Evolutionary conservation across 2,888 invertebrate species (phyloP).

Genomic region (Leptopilina drosophilae): DNA sequence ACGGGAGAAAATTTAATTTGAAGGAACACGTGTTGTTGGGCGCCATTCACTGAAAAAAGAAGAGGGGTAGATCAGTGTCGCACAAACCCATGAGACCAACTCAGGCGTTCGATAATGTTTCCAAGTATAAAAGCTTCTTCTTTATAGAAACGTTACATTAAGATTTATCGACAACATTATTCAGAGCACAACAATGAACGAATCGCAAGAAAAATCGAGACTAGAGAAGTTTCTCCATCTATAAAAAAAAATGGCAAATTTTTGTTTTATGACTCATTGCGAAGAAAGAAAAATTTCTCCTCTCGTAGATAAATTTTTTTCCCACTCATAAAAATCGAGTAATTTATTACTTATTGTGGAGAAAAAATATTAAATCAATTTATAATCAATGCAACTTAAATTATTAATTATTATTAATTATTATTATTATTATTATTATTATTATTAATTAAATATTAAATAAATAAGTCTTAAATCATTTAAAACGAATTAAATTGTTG

Average conservation of each 20-base stretch:
- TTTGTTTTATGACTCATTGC: background rate
- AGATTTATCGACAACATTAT: slow-evolving; percentile 29
- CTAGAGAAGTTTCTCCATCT: too few species aligned
- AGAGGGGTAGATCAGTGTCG: slow-evolving; percentile 34
- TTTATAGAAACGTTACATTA: slow-evolving; percentile 22
- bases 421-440: too few species aligned
- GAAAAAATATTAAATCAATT: too few species aligned
- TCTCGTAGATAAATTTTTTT: too few species aligned
- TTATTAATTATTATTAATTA: too few species aligned
- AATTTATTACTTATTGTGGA: too few species aligned
- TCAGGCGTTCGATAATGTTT: slow-evolving; percentile 16
- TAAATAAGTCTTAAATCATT: too few species aligned
- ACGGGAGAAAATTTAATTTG: slow-evolving; percentile 11
- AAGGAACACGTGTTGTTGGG: slow-evolving; percentile 11
- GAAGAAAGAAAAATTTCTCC: too few species aligned
- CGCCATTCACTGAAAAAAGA: slow-evolving; percentile 1
- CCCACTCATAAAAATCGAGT: too few species aligned
- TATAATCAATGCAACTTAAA: too few species aligned
- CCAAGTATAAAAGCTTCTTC: slow-evolving; percentile 21
- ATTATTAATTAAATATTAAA: too few species aligned
- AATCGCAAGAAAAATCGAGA: background rate
- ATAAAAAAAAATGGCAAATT: background rate
- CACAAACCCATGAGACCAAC: slow-evolving; percentile 11
- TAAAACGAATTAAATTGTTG: too few species aligned
- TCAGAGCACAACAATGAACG: slow-evolving; percentile 20